Conservation (phyloP, 2,113 vertebrate genomes). For the Theristicus caerulescens region DNA sequence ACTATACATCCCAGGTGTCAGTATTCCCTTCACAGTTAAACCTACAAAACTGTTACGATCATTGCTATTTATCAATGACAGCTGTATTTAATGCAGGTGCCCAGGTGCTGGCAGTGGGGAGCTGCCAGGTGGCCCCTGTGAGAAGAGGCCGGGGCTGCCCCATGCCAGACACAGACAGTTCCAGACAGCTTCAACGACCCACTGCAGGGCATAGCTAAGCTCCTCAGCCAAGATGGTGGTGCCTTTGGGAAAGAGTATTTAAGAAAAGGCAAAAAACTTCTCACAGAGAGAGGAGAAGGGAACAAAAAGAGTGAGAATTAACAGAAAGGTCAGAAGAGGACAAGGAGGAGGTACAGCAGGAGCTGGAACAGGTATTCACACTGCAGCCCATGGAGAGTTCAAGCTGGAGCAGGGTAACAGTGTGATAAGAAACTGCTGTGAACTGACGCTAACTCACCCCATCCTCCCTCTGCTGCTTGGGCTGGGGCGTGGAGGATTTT, state of each 20-base stretch:
- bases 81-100: not conserved
- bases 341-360: not conserved
- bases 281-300: not conserved
- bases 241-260: not conserved
- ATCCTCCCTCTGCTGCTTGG: not conserved
- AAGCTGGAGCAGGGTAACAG: accelerated
- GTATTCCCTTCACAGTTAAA: not conserved
- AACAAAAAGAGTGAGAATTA: not conserved
- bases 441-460: accelerated
- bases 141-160: not conserved
- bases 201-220: accelerated
- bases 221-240: no score
- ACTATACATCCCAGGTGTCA: accelerated
- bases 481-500: not conserved
- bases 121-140: not conserved
- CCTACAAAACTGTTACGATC: not conserved
- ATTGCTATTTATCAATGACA: not conserved
- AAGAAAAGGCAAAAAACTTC: not conserved
- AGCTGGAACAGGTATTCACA: not conserved
- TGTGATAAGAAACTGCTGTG: not conserved
- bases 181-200: accelerated
- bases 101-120: not conserved
- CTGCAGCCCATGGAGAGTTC: accelerated
- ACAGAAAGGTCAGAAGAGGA: not conserved
- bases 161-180: accelerated